phyloP scores from a whole-genome alignment of 2,888 invertebrate species.

The Agrotis clavis region DNA sequence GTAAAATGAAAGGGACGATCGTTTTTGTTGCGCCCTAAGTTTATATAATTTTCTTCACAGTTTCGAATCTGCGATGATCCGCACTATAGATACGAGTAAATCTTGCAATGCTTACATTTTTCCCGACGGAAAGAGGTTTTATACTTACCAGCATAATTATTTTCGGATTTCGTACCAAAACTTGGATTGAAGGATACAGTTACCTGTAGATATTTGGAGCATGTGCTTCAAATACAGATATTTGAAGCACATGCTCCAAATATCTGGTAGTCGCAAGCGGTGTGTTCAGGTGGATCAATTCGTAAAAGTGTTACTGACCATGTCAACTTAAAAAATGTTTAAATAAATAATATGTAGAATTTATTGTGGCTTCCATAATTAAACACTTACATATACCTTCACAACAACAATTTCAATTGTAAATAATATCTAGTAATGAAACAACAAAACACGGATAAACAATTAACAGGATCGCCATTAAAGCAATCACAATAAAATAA shows the following conservation, averaged over 20 bases:
- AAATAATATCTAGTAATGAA: conserved; percentile 7
- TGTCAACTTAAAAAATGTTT: too few species aligned
- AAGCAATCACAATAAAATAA: conserved; percentile 42
- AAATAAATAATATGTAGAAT: too few species aligned
- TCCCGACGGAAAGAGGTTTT: not conserved
- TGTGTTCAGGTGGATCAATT: too few species aligned
- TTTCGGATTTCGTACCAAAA: not conserved
- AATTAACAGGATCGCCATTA: conserved; percentile 22
- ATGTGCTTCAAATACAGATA: too few species aligned
- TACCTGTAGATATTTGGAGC: not conserved
- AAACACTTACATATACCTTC: not conserved
- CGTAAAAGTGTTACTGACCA: too few species aligned
- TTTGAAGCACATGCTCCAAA: too few species aligned
- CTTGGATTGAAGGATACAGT: not conserved
- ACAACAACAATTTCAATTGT: conserved; percentile 17
- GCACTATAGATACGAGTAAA: too few species aligned
- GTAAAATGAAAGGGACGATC: too few species aligned
- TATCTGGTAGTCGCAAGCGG: too few species aligned
- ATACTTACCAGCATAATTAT: not conserved
- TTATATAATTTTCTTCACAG: not conserved
- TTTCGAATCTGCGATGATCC: not conserved
- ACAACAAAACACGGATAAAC: conserved; percentile 8
- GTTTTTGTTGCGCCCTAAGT: too few species aligned
- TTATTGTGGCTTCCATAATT: not conserved
- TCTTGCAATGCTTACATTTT: not conserved